Base-by-base conservation (phyloP, 1,140 invertebrate species). In the Lordiphosa mommai region DNA sequence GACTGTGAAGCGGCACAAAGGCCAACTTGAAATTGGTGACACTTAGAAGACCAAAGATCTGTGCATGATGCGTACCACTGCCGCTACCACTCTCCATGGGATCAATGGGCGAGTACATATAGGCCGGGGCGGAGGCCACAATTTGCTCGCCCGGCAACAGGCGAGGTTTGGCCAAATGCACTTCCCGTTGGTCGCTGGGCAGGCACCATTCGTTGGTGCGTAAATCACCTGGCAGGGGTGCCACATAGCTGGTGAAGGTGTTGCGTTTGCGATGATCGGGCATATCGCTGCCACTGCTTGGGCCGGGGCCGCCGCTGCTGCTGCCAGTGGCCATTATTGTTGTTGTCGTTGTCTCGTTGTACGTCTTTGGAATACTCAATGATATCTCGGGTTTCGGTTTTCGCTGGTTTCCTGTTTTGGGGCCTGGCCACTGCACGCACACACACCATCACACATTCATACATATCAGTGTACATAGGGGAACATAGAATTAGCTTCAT, bases 21-120 rank as follows among this genome's bases (percentile, higher is more conserved):
- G 86, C 74, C 52, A 89, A 49, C 70, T 89, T 89, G 2, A 88
- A 89, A 47, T 89, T 89, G 17, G 88, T 89, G 0, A 89, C 85
- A 41, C 79, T 86, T 7, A 89, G 37, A 37, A 88, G 58, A 0
- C 88, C 88, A 10, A 77, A 85, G 17, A 77, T 73, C 37, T 87
- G 76, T 20, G 76, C 70, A 13, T 72, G 68, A 10, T 36, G 17
- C 27, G 5, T 14, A 20, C 34, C 14, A 44, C 41, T 44, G 1
- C 23, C 37, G 4, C 61, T 64, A 27, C 48, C 47, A 10, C 36
- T 61, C 10, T 72, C 72, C 55, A 74, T 82, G 5, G 66, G 79
- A 27, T 84, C 67, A 16, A 87, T 86, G 3, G 82, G 52, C 1
- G 86, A 61, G 36, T 88, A 86, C 71, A 89, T 66, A 55, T 88